Base-by-base conservation (phyloP, 2,888 invertebrate genomes). In the Odontomyia ornata region DNA sequence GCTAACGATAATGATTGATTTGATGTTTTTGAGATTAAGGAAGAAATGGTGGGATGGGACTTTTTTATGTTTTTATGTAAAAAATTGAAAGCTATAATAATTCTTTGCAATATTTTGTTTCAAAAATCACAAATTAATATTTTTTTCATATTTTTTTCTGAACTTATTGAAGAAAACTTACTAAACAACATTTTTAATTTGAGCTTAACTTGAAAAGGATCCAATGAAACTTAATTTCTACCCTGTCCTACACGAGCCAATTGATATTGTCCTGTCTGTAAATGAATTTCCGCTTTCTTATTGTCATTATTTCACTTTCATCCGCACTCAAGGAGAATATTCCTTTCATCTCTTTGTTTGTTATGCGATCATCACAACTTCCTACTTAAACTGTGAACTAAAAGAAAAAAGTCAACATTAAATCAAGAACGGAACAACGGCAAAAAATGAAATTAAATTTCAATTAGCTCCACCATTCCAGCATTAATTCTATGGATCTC, bases 361-460 rank as follows among this genome's bases (percentile, higher is more conserved):
- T 46, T 69, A 25, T 23, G 27, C 73, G 57, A 73, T 73, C 73
- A 73, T 57, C 73, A 60, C 73, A 57, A 73, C 57, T 73, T 73
- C 73, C 73, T 60, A 57, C 60, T 73, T 57, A 73, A 73, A 69
- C 69, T 30, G 15, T 43, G 28, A 36, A 23, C 23, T 11, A 60
- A 21, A 69, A 69, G 21, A 30, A 72, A 75, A 75, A 46, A 46
- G 43, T 28, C 28, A 64, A 64, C 75, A 75, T 75, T 75, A 75
- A 75, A 75, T 75, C 75, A 75, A 64, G 65, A 75, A 75, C 28
- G 28, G 69, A 69, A 69, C 69, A 69, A 69, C 65, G 28, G 36
- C 47, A 75, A 69, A 77, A 73, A 76, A 78, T 76, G 71, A 78
- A 78, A 78, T 78, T 77, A 78, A 78, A 78, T 78, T 78, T 78